A percentile compares a stretch with the other conserved stretches of the same genome.
These are phyloP conservation scores for Cichladusa arquata DNA, from an alignment of 2,113 vertebrate species.

Conservation along the genomic window DNA sequence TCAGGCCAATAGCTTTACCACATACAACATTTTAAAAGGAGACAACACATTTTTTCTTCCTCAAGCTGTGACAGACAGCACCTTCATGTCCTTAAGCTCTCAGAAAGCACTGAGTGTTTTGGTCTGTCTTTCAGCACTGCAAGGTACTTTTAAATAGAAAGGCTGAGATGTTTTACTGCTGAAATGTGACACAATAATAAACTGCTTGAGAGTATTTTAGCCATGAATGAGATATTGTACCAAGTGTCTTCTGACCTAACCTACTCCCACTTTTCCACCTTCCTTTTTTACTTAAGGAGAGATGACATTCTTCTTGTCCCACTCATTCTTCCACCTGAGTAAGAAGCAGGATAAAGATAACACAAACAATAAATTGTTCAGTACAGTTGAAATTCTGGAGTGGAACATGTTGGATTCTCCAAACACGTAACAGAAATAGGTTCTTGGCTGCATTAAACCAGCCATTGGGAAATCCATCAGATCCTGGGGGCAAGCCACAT, in stretches of 20 bases:
- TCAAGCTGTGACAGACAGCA: background rate
- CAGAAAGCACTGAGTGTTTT: background rate
- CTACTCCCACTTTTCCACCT: background rate
- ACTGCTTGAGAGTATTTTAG: background rate
- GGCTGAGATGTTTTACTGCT: background rate
- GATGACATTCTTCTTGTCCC: background rate
- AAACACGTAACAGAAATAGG: background rate
- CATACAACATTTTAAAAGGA: background rate
- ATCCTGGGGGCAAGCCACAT: constrained; percentile 20
- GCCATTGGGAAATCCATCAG: background rate
- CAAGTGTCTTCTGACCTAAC: background rate
- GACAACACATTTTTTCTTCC: background rate
- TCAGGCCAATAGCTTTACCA: background rate
- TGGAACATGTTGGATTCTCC: background rate
- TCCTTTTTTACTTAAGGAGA: background rate
- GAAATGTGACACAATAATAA: background rate
- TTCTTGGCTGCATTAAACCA: background rate
- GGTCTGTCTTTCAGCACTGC: background rate
- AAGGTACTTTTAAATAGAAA: background rate
- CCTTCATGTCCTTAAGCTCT: background rate
- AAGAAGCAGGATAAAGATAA: background rate
- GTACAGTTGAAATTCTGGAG: background rate
- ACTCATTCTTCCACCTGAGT: background rate
- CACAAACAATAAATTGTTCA: background rate
- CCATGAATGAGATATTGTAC: background rate